Evolutionary conservation across 2,113 vertebrate species (phyloP).

Genomic region (Camelus bactrianus): DNA sequence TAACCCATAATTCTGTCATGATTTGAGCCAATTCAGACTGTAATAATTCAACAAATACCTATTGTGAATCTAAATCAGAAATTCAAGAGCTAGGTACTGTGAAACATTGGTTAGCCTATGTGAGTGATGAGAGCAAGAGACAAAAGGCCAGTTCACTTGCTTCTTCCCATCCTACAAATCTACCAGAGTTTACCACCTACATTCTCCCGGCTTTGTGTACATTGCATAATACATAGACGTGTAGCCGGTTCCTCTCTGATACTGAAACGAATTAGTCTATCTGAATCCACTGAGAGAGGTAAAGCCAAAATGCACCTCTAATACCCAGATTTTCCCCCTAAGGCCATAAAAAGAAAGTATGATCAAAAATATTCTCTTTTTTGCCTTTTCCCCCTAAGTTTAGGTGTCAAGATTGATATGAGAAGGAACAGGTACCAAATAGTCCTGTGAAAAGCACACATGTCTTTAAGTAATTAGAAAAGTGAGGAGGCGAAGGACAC

Average conservation of each 20-base stretch:
- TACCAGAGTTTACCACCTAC: not conserved
- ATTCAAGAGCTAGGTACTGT: not conserved
- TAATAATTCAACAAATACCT: not conserved
- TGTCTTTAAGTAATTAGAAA: not conserved
- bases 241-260: not conserved
- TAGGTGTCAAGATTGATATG: not conserved
- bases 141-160: not conserved
- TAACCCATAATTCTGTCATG: not conserved
- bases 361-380: not conserved
- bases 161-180: not conserved
- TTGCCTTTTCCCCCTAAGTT: constrained; percentile 50
- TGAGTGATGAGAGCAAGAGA: not conserved
- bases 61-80: not conserved
- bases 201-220: not conserved
- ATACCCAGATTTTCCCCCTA: not conserved
- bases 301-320: constrained; percentile 36
- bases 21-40: not conserved
- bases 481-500: not conserved
- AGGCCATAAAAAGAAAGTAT: not conserved
- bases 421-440: not conserved
- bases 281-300: not conserved
- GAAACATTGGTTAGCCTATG: not conserved
- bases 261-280: not conserved
- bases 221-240: not conserved
- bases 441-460: not conserved